Base-by-base conservation (phyloP, 2,888 invertebrate genomes). In the Lasioglossum villosulum region DNA sequence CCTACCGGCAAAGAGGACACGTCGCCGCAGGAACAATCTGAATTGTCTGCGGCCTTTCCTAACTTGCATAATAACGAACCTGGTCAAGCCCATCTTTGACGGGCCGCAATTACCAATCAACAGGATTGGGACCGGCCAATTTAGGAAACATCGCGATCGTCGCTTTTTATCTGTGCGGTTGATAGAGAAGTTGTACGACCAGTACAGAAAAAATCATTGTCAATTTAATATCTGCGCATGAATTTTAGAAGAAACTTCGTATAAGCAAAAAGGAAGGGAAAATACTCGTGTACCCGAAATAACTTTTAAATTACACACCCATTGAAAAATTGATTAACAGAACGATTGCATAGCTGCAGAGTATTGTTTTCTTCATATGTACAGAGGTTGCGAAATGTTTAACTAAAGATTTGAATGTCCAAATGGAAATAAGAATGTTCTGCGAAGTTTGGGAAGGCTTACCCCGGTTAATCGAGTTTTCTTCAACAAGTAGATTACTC, bases 1-100 rank as follows among this genome's bases (percentile, higher is more conserved):
- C 77, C 83, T 74, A 82, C 80, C 75, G n/a, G 78, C 76, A 48
- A 78, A 66, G 78, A 86, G 85, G 86, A 81, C 83, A 59, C 71
- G 30, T 30, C 83, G 70, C 74, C 45, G 27, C 45, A 70, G 75
- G 75, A 72, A 83, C 80, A 63, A 80, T 68, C 63, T 74, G 73
- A 87, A 82, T 84, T 78, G 48, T 52, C 37, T 63, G 45, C 76
- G 76, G 80, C 80, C 74, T 77, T 75, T 79, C 79, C 78, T 83
- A 75, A 39, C 75, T 75, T 81, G 30, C 76, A 23, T 39, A 23
- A 71, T 66, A 66, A 73, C 73, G 27, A 16, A 23, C 34, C 23
- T 23, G 48, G 19, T n/a, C 19, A 2, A 8, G 48, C 19, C 14
- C 39, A 56, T 56, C 78, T 71, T 71, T 30, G 52, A 56, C 39